These are phyloP conservation scores for Ctenosaura bakeri DNA, from an alignment of 2,797 vertebrate species.

Conservation along the genomic window DNA sequence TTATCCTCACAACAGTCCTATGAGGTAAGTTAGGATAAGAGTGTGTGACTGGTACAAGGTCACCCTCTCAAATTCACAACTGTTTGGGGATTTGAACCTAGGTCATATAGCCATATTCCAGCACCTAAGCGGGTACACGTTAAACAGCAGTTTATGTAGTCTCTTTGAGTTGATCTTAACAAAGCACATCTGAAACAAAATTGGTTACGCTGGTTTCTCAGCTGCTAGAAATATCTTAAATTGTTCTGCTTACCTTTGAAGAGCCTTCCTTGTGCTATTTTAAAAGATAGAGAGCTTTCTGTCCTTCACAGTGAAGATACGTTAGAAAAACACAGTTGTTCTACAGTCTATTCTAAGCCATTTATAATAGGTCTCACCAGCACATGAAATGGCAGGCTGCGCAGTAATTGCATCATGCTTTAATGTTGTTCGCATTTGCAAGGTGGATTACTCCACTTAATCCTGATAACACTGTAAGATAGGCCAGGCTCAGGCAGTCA, in stretches of 20 bases:
- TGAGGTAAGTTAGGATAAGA: not conserved
- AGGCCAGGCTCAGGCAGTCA: not conserved
- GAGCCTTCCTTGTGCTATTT: not conserved
- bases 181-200: constrained; percentile 8
- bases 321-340: not conserved
- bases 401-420: too few species aligned
- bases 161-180: not conserved
- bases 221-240: not conserved
- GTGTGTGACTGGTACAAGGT: not conserved
- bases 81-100: not conserved
- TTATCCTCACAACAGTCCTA: not conserved
- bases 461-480: not conserved
- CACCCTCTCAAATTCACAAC: not conserved
- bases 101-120: not conserved
- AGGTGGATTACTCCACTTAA: too few species aligned
- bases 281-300: not conserved
- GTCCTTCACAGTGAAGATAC: not conserved
- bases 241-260: constrained; percentile 9
- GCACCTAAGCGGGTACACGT: not conserved
- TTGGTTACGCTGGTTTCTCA: not conserved
- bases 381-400: not conserved
- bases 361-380: not conserved
- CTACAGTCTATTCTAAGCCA: not conserved
- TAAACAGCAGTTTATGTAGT: not conserved
- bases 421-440: not conserved